Evolutionary conservation across 2,888 invertebrate genomes (phyloP), one percentile per base, ranked within the genome.

Genomic region (Cephus sareptanus): DNA sequence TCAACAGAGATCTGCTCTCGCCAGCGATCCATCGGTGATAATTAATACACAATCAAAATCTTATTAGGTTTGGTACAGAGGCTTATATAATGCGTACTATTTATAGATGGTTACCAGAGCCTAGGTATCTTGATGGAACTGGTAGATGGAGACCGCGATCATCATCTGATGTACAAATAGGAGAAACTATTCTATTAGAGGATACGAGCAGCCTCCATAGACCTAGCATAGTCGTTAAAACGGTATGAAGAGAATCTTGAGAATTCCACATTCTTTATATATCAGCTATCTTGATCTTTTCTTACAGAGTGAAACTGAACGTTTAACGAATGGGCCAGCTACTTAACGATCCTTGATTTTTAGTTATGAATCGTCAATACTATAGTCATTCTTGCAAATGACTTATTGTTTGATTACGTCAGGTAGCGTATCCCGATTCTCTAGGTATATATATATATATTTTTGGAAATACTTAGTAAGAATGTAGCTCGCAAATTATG

Each of bases 1-100:
- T 94, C n/a, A 93, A 95, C 88, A 93, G 93, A 11, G 93, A 93
- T 86, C 87, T 95, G 33, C 92, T 95, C 74, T 94, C 94, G 11
- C 94, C 95, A 1, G 93, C 94, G 11, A 92, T 93, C 83, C 93
- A 94, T 81, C 92, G 93, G 73, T 88, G 86, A 83, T 80, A 89
- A 40, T 90, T 89, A 81, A 75, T 80, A 81, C 40, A 82, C 76
- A 30, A 81, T 76, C 33, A 23, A 56, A 23, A 2, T 56, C 6
- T 56, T 15, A 56, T 56, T 56, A 56, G 15, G 12, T 1, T 71
- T 30, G 12, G 12, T 31, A 71, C n/a, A 71, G 34, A 34, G 31
- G 15, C 11, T 71, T 71, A 12, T 30, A 12, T 33, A 23, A 71
- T 71, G 4, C 3, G 1, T 71, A 71, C 71, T 71, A 6, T 34